phyloP scores from a whole-genome alignment of 2,888 invertebrate genomes.

The Oxycera nigricornis region DNA sequence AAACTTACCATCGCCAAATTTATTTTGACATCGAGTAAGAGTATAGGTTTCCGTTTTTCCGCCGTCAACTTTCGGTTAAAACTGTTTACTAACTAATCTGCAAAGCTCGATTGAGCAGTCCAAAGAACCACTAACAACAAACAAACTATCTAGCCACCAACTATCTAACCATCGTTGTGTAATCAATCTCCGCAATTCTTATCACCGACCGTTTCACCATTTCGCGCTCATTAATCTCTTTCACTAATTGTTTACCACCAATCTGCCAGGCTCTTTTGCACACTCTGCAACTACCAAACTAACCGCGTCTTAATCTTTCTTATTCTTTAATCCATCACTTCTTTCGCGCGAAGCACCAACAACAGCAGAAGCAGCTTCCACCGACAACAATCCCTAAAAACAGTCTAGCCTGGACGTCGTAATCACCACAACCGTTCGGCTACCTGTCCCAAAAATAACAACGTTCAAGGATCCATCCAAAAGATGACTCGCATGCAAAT shows the following conservation, averaged over 20 bases:
- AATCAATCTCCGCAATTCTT: not conserved
- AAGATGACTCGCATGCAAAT: constrained; percentile 50
- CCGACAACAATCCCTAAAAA: not conserved
- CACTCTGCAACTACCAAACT: not conserved
- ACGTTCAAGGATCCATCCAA: constrained; percentile 20
- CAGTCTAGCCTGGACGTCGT: not conserved
- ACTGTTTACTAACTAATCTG: no score
- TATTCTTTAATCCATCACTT: not conserved
- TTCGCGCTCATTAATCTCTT: constrained; percentile 6
- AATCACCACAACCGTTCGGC: not conserved
- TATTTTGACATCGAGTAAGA: no score
- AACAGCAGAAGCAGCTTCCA: constrained; percentile 4
- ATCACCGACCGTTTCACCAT: not conserved
- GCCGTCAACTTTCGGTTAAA: no score
- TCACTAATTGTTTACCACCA: not conserved
- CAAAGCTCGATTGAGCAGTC: no score
- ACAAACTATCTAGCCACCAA: not conserved
- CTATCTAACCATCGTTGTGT: not conserved
- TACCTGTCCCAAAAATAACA: not conserved
- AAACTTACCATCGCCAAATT: no score
- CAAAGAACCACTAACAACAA: not conserved
- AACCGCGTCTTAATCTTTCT: not conserved
- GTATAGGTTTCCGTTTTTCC: no score
- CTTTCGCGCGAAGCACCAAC: not conserved
- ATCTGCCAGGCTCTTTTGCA: not conserved